Base-by-base conservation (phyloP, 1,140 invertebrate genomes). In the Formica selysi region DNA sequence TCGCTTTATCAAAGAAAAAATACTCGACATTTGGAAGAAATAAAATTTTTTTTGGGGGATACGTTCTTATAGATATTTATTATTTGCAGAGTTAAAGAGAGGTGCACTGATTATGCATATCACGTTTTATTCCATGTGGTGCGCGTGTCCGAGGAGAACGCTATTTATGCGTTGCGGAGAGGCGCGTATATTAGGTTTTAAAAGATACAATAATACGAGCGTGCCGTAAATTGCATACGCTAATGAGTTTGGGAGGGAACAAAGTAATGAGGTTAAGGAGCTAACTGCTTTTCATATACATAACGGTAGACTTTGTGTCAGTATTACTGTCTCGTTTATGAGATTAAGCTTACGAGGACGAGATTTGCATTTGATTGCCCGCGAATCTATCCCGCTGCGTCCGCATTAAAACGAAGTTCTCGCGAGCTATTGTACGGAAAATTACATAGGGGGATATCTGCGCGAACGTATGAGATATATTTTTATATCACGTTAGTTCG, bases 331-430 rank as follows among this genome's bases (percentile, higher is more conserved):
- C 68, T 83, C 68, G 79, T 74, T 74, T 74, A 74, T 81, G 16
- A 51, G 78, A 59, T 83, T 74, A 74, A 81, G 38, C 79, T 83
- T 61, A 48, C 38, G 79, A 73, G 79, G 36, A n/a, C 41, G 79
- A 61, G 68, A 73, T 83, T 83, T 83, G 54, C 57, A 83, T 83
- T 44, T 74, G 79, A 83, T 83, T 83, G 79, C 41, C 51, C 79
- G 67, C 36, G 44, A 61, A 81, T 71, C 54, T 73, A 73, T 59
- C 19, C 19, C 51, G n/a, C 59, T 61, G 32, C 32, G 51, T 73
- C 38, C 68, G 54, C 13, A 13, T 36, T 48, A 26, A 48, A 29
- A 83, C 54, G 29, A 59, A 59, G 44, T 81, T 73, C 51, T 68
- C 62, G 48, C 13, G 61, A 36, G 41, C 67, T 38, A 26, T n/a